These are phyloP conservation scores for Strigops habroptila DNA, from an alignment of 2,113 vertebrate species.

Conservation along the genomic window DNA sequence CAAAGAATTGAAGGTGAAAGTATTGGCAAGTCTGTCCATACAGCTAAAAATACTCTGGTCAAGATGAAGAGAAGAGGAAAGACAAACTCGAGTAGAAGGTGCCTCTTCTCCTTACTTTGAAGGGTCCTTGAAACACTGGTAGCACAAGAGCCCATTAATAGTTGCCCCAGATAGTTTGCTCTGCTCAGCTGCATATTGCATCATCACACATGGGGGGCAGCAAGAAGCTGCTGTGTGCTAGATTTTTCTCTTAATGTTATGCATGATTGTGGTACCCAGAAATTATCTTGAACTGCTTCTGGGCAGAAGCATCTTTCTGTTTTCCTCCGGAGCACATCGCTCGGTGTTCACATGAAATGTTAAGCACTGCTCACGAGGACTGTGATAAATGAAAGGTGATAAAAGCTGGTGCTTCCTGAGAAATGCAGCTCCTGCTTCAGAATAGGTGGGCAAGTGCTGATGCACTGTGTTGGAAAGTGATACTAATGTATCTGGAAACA, in stretches of 20 bases:
- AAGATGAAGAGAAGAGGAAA: conserved; percentile 29
- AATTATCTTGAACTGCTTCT: neutral
- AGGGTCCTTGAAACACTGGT: neutral
- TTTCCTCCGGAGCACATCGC: neutral
- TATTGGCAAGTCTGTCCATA: conserved; percentile 49
- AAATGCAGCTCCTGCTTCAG: neutral
- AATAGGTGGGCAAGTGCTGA: neutral
- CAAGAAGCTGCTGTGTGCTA: neutral
- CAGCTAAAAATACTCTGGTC: conserved; percentile 53
- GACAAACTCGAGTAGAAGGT: conserved; percentile 10
- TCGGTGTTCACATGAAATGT: neutral
- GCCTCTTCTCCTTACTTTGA: conserved; percentile 29
- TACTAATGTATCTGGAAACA: neutral
- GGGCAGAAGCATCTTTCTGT: neutral
- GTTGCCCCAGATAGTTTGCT: neutral
- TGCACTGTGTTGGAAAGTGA: neutral
- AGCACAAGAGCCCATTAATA: neutral
- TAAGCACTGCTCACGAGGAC: neutral
- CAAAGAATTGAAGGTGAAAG: conserved; percentile 40
- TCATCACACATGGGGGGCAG: neutral
- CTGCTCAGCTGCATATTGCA: neutral
- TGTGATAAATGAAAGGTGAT: neutral
- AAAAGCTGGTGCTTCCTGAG: neutral
- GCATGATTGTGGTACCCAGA: neutral
- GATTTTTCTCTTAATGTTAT: neutral